Evolutionary conservation across 2,888 invertebrate genomes (phyloP).

Genomic region (Amphipyra tragopoginis): DNA sequence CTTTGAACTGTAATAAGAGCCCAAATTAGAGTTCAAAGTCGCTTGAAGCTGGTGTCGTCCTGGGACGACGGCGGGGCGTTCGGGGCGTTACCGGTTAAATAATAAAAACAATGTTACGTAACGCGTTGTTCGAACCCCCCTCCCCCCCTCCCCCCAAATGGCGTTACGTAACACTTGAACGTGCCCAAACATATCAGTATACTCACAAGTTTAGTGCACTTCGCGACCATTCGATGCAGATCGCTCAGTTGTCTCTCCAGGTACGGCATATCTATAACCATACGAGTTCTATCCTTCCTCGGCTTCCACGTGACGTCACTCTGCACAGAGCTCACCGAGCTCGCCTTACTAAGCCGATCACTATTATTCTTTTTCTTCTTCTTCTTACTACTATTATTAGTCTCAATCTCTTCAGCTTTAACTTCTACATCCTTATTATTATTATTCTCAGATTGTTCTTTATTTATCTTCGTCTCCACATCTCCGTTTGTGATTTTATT

Average conservation of each 20-base stretch:
- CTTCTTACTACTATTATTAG: slow-evolving; percentile 22
- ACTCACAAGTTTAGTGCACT: slow-evolving; percentile 61
- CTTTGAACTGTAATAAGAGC: too few species aligned
- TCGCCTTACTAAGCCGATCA: slow-evolving; percentile 69
- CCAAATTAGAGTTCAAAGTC: too few species aligned
- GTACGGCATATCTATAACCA: slow-evolving; percentile 75
- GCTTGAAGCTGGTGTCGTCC: too few species aligned
- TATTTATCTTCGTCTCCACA: slow-evolving; percentile 9
- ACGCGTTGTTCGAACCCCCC: too few species aligned
- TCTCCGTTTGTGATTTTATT: slow-evolving; percentile 38
- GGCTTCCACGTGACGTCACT: slow-evolving; percentile 78
- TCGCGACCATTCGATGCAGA: slow-evolving; percentile 83
- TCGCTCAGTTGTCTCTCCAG: slow-evolving; percentile 90
- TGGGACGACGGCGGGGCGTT: too few species aligned
- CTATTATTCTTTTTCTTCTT: slow-evolving; percentile 62
- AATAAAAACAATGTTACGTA: too few species aligned
- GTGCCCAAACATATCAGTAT: too few species aligned
- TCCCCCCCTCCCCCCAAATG: too few species aligned
- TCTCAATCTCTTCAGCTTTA: slow-evolving; percentile 13
- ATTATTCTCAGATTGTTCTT: slow-evolving; percentile 22
- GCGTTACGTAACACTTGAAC: too few species aligned
- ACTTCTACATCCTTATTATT: slow-evolving; percentile 34
- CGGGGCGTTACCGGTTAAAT: too few species aligned
- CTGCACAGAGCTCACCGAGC: slow-evolving; percentile 79
- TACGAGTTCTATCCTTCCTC: slow-evolving; percentile 53